Base-by-base conservation (phyloP, 2,797 vertebrate species). In the Numenius phaeopus region DNA sequence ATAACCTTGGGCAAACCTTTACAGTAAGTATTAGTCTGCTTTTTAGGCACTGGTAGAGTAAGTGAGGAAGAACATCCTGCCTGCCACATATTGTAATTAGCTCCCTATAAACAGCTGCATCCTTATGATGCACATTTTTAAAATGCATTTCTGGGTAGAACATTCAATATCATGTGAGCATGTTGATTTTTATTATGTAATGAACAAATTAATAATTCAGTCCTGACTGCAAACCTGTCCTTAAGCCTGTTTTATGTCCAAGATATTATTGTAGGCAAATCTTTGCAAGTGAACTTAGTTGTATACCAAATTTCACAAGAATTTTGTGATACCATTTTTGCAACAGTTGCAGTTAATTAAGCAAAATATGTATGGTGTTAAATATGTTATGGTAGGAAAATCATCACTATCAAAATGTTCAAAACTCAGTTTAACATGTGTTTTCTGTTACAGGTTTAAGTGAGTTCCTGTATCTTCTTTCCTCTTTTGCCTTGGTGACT, bases 401-500 rank as follows among this genome's bases (percentile, higher is more conserved):
- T 58, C 14, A 58, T 75, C 55, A 29, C 14, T 75, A 58, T 75
- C 54, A 58, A 58, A 75, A 75, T 29, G 32, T 75, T 58, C 54
- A 75, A 58, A 75, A 58, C 40, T 58, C 42, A 54, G 24, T 73
- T 73, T n/a, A 73, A 72, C 26, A 12, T 34, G 24, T 58, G 8
- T 58, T 75, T 75, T 59, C 42, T 59, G n/a, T 73, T 73, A 44
- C 71, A 73, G 71, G 18, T 46, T 58, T 73, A 46, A 57, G 71
- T 27, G 39, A 57, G 40, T 97, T 97, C 92, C 83, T 92, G 20
- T 90, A 81, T 96, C 77, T 95, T 97, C 89, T 97, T 96, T 97
- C 95, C 92, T 92, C 96, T 87, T 95, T 95, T 96, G 96, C 97
- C 95, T 97, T 97, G 79, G 93, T 95, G 97, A 98, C 97, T 97